Conservation (phyloP, 2,888 invertebrate species). For the Clusia tigrina region DNA sequence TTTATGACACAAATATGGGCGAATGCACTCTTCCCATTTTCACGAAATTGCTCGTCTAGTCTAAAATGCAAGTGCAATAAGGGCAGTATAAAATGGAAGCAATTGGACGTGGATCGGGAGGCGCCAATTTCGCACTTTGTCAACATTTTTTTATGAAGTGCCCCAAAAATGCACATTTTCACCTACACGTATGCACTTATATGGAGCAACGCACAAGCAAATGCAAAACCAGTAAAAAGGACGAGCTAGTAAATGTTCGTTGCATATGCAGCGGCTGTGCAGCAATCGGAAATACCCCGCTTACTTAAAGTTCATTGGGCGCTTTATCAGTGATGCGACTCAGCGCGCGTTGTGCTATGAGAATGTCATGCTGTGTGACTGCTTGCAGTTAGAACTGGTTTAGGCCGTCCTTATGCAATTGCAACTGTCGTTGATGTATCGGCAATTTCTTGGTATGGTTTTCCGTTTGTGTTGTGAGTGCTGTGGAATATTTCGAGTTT, state of each 20-base stretch:
- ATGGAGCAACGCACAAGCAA: neutral
- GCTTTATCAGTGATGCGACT: neutral
- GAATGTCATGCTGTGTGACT: too few relatives aligned
- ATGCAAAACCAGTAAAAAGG: neutral
- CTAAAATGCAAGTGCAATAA: neutral
- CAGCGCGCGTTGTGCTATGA: too few relatives aligned
- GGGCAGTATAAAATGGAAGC: neutral
- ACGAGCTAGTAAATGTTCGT: conserved; percentile 1
- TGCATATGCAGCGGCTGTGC: neutral
- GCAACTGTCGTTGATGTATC: too few relatives aligned
- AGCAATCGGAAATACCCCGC: neutral
- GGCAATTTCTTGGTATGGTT: too few relatives aligned
- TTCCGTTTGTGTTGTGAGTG: too few relatives aligned
- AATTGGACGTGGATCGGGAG: too few relatives aligned
- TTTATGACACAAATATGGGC: neutral
- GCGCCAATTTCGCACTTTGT: neutral
- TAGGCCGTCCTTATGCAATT: too few relatives aligned
- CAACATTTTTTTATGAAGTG: neutral
- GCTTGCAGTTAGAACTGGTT: too few relatives aligned
- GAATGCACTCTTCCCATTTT: neutral
- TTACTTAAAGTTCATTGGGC: conserved; percentile 4
- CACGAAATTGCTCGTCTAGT: neutral
- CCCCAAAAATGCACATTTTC: neutral
- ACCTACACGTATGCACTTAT: neutral
- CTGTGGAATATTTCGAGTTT: too few relatives aligned